A percentile compares a stretch with the other conserved stretches of the same genome.
phyloP scores from a whole-genome alignment of 2,888 invertebrate genomes.

The Heterodera filipjevi region DNA sequence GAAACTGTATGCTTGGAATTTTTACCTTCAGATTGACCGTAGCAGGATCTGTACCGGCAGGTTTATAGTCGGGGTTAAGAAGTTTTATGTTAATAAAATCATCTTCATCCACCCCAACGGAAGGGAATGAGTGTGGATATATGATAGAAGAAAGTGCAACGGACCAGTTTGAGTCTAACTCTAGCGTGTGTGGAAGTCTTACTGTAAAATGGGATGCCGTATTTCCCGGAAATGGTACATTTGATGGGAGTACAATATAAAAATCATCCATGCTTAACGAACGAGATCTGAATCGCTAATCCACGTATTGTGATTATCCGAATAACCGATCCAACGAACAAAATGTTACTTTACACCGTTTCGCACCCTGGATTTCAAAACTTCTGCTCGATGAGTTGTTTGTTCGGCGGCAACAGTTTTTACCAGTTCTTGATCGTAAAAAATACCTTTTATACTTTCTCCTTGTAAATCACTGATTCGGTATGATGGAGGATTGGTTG shows the following conservation, averaged over 20 bases:
- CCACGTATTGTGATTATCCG: conserved; percentile 8
- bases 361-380: not conserved
- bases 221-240: not conserved
- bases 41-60: not conserved
- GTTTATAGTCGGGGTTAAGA: not conserved
- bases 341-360: conserved; percentile 17
- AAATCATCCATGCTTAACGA: conserved; percentile 7
- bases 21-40: not conserved
- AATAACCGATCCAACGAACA: conserved; percentile 17
- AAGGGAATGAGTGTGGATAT: not conserved
- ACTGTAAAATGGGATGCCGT: not conserved
- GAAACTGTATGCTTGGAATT: conserved; percentile 1
- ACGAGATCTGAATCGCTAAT: not conserved
- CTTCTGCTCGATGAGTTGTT: not conserved
- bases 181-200: not conserved
- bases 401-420: not conserved
- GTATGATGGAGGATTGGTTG: conserved; percentile 5
- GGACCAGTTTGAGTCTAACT: not conserved
- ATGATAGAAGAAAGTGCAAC: not conserved
- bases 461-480: conserved; percentile 3
- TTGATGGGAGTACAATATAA: conserved; percentile 8
- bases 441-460: conserved; percentile 4
- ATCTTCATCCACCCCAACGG: not conserved
- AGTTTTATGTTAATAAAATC: not conserved
- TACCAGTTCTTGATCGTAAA: conserved; percentile 17